phyloP scores from a whole-genome alignment of 53 echinoderm and acorn worm genomes.

The Zoroaster sp. region DNA sequence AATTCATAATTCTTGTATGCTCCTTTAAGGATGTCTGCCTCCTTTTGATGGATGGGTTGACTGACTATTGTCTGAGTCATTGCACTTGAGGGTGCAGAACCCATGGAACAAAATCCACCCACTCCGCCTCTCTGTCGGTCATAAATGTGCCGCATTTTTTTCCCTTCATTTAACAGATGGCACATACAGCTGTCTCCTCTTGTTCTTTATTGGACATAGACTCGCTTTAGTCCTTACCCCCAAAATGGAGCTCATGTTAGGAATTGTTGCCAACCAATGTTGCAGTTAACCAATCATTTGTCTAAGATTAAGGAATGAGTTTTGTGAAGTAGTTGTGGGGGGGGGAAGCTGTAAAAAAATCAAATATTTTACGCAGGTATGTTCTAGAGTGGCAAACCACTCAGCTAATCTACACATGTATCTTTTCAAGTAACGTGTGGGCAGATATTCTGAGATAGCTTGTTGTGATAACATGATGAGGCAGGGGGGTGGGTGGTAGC shows the following conservation, averaged over 20 bases:
- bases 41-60: conserved; percentile 43
- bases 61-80: conserved; percentile 49
- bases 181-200: conserved; percentile 32
- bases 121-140: conserved; percentile 10
- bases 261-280: too few relatives aligned
- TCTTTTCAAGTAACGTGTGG: not conserved
- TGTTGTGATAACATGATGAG: too few relatives aligned
- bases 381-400: not conserved
- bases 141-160: conserved; percentile 23
- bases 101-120: conserved; percentile 47
- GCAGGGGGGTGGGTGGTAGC: too few relatives aligned
- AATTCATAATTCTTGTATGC: not conserved
- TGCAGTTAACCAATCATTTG: too few relatives aligned
- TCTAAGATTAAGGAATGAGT: too few relatives aligned
- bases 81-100: conserved; percentile 56
- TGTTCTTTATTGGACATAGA: conserved; percentile 15
- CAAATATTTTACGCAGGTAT: not conserved
- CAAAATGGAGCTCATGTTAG: too few relatives aligned
- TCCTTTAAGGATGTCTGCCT: conserved; percentile 39
- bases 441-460: too few relatives aligned
- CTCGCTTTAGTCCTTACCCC: not conserved
- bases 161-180: conserved; percentile 23
- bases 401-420: not conserved
- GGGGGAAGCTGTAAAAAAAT: not conserved
- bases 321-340: too few relatives aligned